Percentiles rank a stretch among this genome's conserved stretches.
These are phyloP conservation scores for Chrosomus eos DNA, from an alignment of 2,797 vertebrate genomes.

Conservation along the genomic window DNA sequence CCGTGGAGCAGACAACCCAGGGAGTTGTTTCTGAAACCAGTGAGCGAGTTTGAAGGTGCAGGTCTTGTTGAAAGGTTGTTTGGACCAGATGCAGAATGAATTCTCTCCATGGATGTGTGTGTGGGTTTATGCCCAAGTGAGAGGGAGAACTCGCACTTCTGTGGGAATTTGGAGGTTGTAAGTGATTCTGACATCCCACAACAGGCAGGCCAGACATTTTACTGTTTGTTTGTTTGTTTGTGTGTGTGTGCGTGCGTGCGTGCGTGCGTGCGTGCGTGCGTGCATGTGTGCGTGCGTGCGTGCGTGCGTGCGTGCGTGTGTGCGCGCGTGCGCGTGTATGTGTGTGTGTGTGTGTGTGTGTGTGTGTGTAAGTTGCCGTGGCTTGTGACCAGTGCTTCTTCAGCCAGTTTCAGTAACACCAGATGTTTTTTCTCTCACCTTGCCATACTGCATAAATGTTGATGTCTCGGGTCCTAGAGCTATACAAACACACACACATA, in stretches of 20 bases:
- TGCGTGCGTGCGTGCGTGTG: constrained; percentile 26
- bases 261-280: too few relatives aligned
- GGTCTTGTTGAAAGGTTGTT: constrained; percentile 38
- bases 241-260: too few relatives aligned
- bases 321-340: constrained; percentile 48
- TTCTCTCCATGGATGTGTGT: background rate
- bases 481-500: too few relatives aligned
- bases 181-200: constrained; percentile 49
- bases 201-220: constrained; percentile 25
- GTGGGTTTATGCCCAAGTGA: constrained; percentile 23
- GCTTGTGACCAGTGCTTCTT: constrained; percentile 41
- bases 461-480: constrained; percentile 73
- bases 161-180: constrained; percentile 6
- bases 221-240: background rate
- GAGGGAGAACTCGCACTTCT: constrained; percentile 15
- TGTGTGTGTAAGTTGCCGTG: constrained; percentile 57
- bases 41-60: constrained; percentile 29
- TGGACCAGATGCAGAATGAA: constrained; percentile 17
- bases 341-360: background rate
- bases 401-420: constrained; percentile 72
- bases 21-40: constrained; percentile 30
- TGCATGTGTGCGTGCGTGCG: constrained; percentile 18
- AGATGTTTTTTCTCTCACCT: constrained; percentile 79
- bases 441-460: constrained; percentile 80
- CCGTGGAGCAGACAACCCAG: background rate